Evolutionary conservation across 1,140 invertebrate genomes (phyloP).

Genomic region (Eumeta japonica): DNA sequence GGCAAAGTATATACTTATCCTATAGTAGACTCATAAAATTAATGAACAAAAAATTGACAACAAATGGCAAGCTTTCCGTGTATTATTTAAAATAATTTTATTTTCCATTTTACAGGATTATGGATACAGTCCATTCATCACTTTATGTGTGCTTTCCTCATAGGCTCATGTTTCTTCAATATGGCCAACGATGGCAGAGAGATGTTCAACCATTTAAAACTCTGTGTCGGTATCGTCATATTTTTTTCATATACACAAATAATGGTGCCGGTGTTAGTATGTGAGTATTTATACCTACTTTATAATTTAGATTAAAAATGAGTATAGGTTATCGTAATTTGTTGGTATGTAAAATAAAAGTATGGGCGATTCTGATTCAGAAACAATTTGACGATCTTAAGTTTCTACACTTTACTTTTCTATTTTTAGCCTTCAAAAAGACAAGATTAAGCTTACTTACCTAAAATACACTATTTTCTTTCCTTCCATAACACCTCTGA

Average conservation of each 20-base stretch:
- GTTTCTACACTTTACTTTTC: too few species aligned
- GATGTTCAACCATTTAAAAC: conserved; percentile 68
- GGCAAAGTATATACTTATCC: too few species aligned
- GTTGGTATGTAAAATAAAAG: background rate
- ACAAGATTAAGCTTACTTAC: too few species aligned
- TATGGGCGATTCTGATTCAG: too few species aligned
- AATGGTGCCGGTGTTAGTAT: conserved; percentile 64
- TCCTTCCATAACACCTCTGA: too few species aligned
- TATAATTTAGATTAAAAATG: background rate
- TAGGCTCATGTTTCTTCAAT: conserved; percentile 61
- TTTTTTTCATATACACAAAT: conserved; percentile 67
- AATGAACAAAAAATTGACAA: too few species aligned
- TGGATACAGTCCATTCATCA: conserved; percentile 64
- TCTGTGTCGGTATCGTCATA: conserved; percentile 63
- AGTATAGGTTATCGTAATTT: background rate
- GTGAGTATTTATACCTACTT: conserved; percentile 44
- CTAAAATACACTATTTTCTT: too few species aligned
- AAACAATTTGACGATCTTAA: too few species aligned
- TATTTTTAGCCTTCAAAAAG: too few species aligned
- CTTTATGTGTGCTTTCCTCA: conserved; percentile 57
- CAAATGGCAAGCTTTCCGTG: too few species aligned
- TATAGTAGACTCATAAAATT: too few species aligned
- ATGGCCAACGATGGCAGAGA: conserved; percentile 62
- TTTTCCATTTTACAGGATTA: conserved; percentile 36
- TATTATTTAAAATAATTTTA: background rate